Conservation (phyloP, 2,888 invertebrate species). For the Cotesia congregata region DNA sequence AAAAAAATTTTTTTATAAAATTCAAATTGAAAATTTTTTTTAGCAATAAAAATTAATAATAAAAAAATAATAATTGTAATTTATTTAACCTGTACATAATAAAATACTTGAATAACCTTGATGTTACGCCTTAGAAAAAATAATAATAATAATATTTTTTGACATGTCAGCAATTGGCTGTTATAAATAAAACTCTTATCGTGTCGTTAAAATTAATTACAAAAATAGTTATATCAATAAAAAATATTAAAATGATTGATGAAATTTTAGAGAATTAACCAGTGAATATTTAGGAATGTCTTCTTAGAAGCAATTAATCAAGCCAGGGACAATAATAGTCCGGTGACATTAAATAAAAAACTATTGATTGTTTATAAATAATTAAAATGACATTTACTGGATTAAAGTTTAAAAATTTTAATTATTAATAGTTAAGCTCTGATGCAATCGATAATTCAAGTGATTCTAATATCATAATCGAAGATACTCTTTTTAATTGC, state of each 20-base stretch:
- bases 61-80: too few relatives aligned
- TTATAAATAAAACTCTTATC: not conserved
- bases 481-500: not conserved
- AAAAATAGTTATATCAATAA: not conserved
- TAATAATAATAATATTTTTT: not conserved
- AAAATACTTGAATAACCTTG: too few relatives aligned
- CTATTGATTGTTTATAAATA: not conserved
- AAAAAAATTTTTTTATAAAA: too few relatives aligned
- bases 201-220: not conserved
- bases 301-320: too few relatives aligned
- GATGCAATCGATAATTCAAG: not conserved
- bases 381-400: not conserved
- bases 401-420: not conserved
- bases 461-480: not conserved
- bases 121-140: not conserved
- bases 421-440: not conserved
- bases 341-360: too few relatives aligned
- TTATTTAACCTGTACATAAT: too few relatives aligned
- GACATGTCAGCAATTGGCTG: not conserved
- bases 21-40: too few relatives aligned
- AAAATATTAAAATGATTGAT: too few relatives aligned
- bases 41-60: too few relatives aligned
- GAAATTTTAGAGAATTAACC: too few relatives aligned
- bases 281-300: too few relatives aligned
- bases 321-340: too few relatives aligned